Conservation (phyloP, 2,113 vertebrate genomes). For the Rhinolophus sinicus region DNA sequence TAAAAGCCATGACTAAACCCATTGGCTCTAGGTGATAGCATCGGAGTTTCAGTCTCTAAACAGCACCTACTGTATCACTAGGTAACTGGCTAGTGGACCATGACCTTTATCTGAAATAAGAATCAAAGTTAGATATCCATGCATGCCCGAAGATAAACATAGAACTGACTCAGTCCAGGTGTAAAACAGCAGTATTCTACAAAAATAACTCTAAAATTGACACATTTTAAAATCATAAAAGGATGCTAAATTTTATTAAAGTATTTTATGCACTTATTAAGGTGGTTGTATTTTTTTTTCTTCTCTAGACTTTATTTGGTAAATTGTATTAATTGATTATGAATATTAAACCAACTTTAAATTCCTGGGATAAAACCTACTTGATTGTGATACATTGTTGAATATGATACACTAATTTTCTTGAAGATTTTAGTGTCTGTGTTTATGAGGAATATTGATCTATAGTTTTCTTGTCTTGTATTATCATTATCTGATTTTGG, state of each 20-base stretch:
- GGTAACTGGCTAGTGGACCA: neutral
- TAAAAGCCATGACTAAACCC: neutral
- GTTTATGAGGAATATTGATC: neutral
- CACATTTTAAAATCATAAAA: neutral
- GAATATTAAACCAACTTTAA: neutral
- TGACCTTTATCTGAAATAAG: constrained; percentile 8
- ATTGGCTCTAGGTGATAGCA: neutral
- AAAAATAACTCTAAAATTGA: neutral
- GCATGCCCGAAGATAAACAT: neutral
- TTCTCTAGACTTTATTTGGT: neutral
- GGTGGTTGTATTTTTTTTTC: neutral
- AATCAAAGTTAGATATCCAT: neutral
- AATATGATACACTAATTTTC: neutral
- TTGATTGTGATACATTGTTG: neutral
- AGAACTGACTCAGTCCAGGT: neutral
- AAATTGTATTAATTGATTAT: neutral
- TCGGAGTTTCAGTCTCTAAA: neutral
- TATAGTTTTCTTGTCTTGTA: neutral
- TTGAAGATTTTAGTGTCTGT: neutral
- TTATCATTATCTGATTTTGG: neutral
- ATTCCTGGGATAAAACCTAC: neutral
- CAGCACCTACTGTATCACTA: neutral
- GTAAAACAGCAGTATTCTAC: neutral
- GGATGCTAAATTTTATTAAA: neutral
- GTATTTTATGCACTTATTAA: neutral